Evolutionary conservation across 2,797 vertebrate genomes (phyloP).

Genomic region (Crocidura indochinensis): DNA sequence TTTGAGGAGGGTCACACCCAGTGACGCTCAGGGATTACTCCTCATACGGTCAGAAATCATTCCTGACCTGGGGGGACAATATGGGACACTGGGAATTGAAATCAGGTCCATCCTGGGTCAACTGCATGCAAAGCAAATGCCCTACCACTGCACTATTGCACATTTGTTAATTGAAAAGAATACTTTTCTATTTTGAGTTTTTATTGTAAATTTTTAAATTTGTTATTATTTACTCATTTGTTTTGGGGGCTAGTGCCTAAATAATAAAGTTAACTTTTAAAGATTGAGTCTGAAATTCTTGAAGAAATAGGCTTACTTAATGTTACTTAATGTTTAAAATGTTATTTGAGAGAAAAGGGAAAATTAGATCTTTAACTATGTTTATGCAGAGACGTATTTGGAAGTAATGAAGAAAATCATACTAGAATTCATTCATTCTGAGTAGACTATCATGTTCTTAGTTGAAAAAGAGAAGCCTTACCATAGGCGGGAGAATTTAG

Average conservation of each 20-base stretch:
- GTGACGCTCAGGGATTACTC: too few species aligned
- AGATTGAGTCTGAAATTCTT: background rate
- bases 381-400: background rate
- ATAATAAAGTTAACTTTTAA: background rate
- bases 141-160: background rate
- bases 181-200: slow-evolving; percentile 42
- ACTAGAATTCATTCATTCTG: background rate
- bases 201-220: background rate
- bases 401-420: background rate
- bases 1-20: too few species aligned
- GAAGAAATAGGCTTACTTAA: background rate
- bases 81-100: too few species aligned
- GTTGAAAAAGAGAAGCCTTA: slow-evolving; percentile 2
- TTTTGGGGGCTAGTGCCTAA: too few species aligned
- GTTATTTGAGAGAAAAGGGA: background rate
- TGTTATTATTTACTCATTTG: too few species aligned
- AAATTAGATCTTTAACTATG: background rate
- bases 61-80: too few species aligned
- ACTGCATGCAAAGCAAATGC: too few species aligned
- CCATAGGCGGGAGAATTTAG: background rate
- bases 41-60: too few species aligned
- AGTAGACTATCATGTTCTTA: background rate
- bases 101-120: too few species aligned
- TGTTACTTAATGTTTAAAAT: background rate
- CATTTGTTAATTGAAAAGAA: background rate